These are phyloP conservation scores for Lithophane ornitopus DNA, from an alignment of 2,888 invertebrate genomes.

Conservation along the genomic window DNA sequence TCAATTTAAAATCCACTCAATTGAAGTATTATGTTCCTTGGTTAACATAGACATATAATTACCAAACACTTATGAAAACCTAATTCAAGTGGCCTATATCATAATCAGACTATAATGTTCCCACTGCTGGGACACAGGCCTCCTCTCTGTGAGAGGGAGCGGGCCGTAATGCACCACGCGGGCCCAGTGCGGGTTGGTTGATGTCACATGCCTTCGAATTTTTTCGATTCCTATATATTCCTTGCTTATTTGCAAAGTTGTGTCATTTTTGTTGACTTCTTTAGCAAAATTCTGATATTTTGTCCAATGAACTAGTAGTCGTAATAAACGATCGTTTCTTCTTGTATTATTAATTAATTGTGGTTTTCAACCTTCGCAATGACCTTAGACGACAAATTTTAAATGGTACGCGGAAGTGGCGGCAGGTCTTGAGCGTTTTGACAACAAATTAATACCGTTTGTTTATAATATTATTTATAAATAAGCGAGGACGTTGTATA, in stretches of 20 bases:
- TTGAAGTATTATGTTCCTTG: conserved; percentile 26
- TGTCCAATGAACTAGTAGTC: conserved; percentile 34
- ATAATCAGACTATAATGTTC: too few species aligned
- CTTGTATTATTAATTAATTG: conserved; percentile 45
- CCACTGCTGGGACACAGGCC: too few species aligned
- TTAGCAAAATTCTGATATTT: not conserved
- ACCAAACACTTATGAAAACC: not conserved
- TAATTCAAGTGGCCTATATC: not conserved
- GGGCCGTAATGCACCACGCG: too few species aligned
- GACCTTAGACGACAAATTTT: conserved; percentile 58
- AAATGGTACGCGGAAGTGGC: conserved; percentile 62
- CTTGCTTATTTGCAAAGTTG: not conserved
- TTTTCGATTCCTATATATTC: too few species aligned
- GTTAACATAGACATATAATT: not conserved
- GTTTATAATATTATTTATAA: conserved; percentile 62
- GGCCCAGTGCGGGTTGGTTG: too few species aligned
- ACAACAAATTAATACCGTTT: conserved; percentile 63
- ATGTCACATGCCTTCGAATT: too few species aligned
- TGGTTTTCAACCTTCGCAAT: conserved; percentile 54
- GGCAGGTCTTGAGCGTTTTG: conserved; percentile 40
- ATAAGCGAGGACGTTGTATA: conserved; percentile 62
- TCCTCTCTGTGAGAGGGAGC: too few species aligned
- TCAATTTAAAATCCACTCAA: conserved; percentile 13
- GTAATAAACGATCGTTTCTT: conserved; percentile 23
- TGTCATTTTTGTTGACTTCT: not conserved